These are phyloP conservation scores for Sebastolobus alascanus DNA, from an alignment of 2,797 vertebrate genomes.

Conservation along the genomic window DNA sequence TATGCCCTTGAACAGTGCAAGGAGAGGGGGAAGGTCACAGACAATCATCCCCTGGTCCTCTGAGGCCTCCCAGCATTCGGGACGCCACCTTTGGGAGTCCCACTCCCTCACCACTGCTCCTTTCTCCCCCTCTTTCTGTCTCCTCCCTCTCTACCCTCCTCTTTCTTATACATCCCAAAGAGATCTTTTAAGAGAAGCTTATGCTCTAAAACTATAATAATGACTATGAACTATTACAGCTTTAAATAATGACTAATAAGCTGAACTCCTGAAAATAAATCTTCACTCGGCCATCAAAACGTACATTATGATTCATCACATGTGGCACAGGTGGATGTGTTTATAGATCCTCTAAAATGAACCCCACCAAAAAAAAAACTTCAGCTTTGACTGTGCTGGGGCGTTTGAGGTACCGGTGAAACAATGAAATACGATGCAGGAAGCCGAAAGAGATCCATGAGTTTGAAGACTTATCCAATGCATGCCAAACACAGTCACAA, in stretches of 20 bases:
- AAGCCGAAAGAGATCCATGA: background rate
- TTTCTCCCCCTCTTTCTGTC: slow-evolving; percentile 12
- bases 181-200: background rate
- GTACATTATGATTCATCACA: background rate
- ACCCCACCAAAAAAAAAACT: no score
- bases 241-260: background rate
- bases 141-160: background rate
- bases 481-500: background rate
- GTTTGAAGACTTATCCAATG: background rate
- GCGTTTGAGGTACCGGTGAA: background rate
- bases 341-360: no score
- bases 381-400: no score
- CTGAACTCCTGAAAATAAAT: background rate
- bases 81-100: slow-evolving; percentile 76
- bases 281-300: background rate
- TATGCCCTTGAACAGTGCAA: slow-evolving; percentile 71
- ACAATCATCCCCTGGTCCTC: slow-evolving; percentile 72
- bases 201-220: background rate
- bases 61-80: slow-evolving; percentile 69
- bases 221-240: background rate
- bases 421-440: background rate
- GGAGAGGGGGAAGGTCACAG: slow-evolving; percentile 74
- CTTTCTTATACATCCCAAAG: background rate
- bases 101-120: slow-evolving; percentile 22
- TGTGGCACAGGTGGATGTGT: no score